phyloP scores from a whole-genome alignment of 2,797 vertebrate species.

The Margarornis squamiger region DNA sequence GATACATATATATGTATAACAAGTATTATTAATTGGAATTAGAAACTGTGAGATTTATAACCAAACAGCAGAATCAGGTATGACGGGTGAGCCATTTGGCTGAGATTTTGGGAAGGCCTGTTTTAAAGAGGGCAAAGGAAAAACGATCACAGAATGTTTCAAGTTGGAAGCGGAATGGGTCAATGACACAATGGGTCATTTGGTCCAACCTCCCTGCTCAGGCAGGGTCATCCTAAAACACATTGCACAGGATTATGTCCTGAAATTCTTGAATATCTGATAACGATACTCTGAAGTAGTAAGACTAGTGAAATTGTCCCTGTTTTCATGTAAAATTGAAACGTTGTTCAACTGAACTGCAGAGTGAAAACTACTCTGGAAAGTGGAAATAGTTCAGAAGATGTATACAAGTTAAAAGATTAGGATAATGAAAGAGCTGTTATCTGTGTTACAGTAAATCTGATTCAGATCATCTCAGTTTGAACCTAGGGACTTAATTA shows the following conservation, averaged over 20 bases:
- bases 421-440: conserved; percentile 22
- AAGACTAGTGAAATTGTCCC: neutral
- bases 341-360: neutral
- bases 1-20: neutral
- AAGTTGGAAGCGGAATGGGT: neutral
- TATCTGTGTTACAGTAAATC: conserved; percentile 41
- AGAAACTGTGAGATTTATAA: conserved; percentile 32
- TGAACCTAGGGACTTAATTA: conserved; percentile 36
- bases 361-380: conserved; percentile 4
- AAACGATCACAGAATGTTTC: neutral
- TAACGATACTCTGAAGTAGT: neutral
- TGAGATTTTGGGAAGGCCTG: neutral
- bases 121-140: neutral
- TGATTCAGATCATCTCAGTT: conserved; percentile 25
- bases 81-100: neutral
- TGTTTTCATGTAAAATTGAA: conserved; percentile 26
- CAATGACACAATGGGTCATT: neutral
- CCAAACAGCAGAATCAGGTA: neutral
- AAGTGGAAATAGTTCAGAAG: conserved; percentile 59
- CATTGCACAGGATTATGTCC: too few relatives aligned
- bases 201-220: neutral
- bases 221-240: neutral
- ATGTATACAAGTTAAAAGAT: conserved; percentile 41
- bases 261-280: neutral
- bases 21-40: neutral